Percentiles rank a stretch among this genome's conserved stretches.
Conservation (phyloP, 1,140 invertebrate genomes). For the Zaprionus kolodkinae region DNA sequence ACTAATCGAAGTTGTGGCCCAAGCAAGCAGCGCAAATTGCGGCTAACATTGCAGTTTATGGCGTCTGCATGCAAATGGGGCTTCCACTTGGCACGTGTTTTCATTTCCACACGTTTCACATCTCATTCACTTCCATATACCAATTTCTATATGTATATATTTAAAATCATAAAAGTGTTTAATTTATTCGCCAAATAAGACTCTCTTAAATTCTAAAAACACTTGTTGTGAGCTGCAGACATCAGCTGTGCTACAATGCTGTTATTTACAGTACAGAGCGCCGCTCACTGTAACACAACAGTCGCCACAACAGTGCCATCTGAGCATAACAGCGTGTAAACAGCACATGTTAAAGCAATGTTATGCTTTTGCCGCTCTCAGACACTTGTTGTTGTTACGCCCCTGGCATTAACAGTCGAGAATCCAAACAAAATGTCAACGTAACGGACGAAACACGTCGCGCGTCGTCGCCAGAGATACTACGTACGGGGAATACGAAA, state of each 20-base stretch:
- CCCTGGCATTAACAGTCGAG: constrained; percentile 49
- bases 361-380: constrained; percentile 32
- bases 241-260: constrained; percentile 22
- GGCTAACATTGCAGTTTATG: constrained; percentile 62
- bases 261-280: neutral
- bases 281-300: constrained; percentile 2
- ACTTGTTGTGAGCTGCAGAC: constrained; percentile 53
- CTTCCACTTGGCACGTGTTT: constrained; percentile 57
- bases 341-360: constrained; percentile 6
- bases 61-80: constrained; percentile 72
- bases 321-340: constrained; percentile 11
- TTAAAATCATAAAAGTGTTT: neutral
- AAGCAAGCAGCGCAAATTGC: constrained; percentile 42
- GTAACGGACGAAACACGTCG: constrained; percentile 62
- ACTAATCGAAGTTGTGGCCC: constrained; percentile 60
- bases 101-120: constrained; percentile 49
- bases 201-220: constrained; percentile 35
- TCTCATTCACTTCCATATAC: no score
- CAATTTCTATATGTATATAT: neutral
- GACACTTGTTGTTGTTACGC: constrained; percentile 49
- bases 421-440: constrained; percentile 68
- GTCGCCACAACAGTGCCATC: constrained; percentile 10
- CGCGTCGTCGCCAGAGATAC: constrained; percentile 50
- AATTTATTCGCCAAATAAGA: neutral
- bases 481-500: constrained; percentile 15